A percentile compares a stretch with the other conserved stretches of the same genome.
Evolutionary conservation across 92 coral and sea anemone species (phyloP).

Genomic region (Montipora capitata): DNA sequence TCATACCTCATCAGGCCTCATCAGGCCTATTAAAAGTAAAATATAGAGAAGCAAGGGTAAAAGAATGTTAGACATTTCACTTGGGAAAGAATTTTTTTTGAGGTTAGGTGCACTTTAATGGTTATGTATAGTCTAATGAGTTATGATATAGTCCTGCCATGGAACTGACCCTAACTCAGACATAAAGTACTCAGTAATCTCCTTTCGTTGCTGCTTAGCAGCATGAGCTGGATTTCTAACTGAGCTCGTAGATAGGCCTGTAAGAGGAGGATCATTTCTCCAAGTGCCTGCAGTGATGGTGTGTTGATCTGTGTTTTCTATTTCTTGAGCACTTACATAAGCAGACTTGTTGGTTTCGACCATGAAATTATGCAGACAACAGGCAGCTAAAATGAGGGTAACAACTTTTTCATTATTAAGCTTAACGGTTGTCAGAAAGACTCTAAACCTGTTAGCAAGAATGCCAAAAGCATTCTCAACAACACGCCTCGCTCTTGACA

Average conservation of each 20-base stretch:
- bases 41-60: too few relatives aligned
- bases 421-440: slow-evolving; percentile 51
- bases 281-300: slow-evolving; percentile 51
- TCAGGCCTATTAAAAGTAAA: too few relatives aligned
- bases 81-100: too few relatives aligned
- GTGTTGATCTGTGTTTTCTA: slow-evolving; percentile 49
- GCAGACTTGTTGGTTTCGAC: slow-evolving; percentile 66
- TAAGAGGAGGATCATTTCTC: slow-evolving; percentile 49
- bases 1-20: too few relatives aligned
- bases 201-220: slow-evolving; percentile 66
- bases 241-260: slow-evolving; percentile 36
- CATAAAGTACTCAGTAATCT: slow-evolving; percentile 55
- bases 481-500: slow-evolving; percentile 56
- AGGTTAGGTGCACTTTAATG: too few relatives aligned
- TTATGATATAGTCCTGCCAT: slow-evolving; percentile 37
- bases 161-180: slow-evolving; percentile 61
- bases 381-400: slow-evolving; percentile 52
- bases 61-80: too few relatives aligned
- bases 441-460: slow-evolving; percentile 54
- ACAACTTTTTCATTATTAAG: slow-evolving; percentile 27
- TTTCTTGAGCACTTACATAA: slow-evolving; percentile 64
- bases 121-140: neutral
- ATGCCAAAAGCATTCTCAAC: slow-evolving; percentile 74
- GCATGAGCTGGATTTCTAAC: slow-evolving; percentile 55
- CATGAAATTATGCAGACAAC: slow-evolving; percentile 57